phyloP scores from a whole-genome alignment of 2,113 vertebrate genomes.

The Penelope pileata region DNA sequence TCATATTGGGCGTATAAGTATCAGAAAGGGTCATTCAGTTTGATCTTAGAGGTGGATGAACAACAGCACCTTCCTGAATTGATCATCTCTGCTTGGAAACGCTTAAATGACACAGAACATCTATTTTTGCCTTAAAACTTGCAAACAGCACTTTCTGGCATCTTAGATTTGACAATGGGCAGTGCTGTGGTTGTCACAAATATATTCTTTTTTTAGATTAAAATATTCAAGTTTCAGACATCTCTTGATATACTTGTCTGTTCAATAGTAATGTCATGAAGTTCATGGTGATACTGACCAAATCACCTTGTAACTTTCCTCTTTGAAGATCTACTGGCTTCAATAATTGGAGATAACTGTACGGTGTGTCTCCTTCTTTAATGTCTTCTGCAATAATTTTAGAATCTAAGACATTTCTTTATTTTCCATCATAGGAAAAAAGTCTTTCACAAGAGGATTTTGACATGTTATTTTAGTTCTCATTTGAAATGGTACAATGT shows the following conservation, averaged over 20 bases:
- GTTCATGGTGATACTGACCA: neutral
- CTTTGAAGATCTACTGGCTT: neutral
- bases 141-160: neutral
- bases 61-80: neutral
- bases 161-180: neutral
- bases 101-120: neutral
- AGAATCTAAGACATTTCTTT: neutral
- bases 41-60: neutral
- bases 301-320: neutral
- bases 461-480: neutral
- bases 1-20: neutral
- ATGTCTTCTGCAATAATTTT: neutral
- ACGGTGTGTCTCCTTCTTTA: neutral
- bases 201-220: neutral
- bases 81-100: neutral
- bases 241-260: neutral
- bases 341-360: neutral
- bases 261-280: neutral
- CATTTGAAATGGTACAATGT: neutral
- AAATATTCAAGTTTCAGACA: neutral
- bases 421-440: fast-evolving
- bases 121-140: neutral
- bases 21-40: neutral
- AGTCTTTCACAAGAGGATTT: neutral
- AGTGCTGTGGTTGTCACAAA: neutral